These are phyloP conservation scores for Dendrolimus kikuchii DNA, from an alignment of 1,140 invertebrate genomes.

Conservation along the genomic window DNA sequence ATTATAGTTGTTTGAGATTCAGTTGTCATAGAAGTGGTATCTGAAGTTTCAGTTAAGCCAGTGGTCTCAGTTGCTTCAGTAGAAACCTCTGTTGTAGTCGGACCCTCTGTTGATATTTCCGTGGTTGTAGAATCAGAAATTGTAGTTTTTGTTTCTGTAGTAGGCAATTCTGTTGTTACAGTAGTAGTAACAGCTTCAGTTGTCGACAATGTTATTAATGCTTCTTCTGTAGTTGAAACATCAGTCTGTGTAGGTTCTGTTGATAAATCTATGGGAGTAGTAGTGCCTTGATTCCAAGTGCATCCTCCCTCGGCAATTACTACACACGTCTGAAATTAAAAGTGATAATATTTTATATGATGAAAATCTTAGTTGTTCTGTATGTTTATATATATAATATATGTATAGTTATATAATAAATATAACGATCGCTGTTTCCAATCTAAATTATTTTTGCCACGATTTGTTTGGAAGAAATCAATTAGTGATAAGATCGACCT, in stretches of 20 bases:
- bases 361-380: too few species aligned
- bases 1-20: slow-evolving; percentile 2
- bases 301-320: slow-evolving; percentile 13
- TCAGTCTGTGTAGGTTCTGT: too few species aligned
- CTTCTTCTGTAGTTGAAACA: slow-evolving; percentile 1
- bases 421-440: too few species aligned
- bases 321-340: slow-evolving; percentile 6
- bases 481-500: too few species aligned
- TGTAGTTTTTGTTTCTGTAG: not conserved
- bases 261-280: not conserved
- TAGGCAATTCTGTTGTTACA: not conserved
- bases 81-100: not conserved
- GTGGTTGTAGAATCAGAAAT: not conserved
- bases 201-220: not conserved
- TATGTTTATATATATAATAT: too few species aligned
- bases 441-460: too few species aligned
- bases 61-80: slow-evolving; percentile 1
- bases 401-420: too few species aligned
- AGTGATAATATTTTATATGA: not conserved
- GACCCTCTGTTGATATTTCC: slow-evolving; percentile 1
- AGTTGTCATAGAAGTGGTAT: not conserved
- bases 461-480: too few species aligned
- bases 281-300: not conserved
- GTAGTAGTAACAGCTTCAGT: not conserved
- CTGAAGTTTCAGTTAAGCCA: not conserved